Base-by-base conservation (phyloP, 1,140 invertebrate genomes). In the Rhysida immarginata region DNA sequence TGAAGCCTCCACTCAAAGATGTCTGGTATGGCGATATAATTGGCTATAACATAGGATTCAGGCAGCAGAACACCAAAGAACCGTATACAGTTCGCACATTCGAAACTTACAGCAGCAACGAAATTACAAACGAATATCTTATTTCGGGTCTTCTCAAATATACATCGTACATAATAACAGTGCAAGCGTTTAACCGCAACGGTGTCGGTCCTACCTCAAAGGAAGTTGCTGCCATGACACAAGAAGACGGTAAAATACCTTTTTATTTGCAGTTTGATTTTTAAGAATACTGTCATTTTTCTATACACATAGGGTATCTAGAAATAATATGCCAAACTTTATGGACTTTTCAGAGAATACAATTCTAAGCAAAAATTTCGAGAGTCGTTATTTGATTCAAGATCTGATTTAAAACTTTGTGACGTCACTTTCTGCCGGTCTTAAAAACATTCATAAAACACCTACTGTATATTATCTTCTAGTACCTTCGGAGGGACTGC, bases 11-110 rank as follows among this genome's bases (percentile, higher is more conserved):
- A 55, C 75, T 81, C 61, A 79, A 83, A 48, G 83, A 88, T 58
- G 83, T 89, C 64, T 94, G 88, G 88, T 94, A 94, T 64, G 90
- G 90, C 24, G 87, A 92, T 72, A 87, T 95, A 62, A 77, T 85
- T 60, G 87, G 87, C 58, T 91, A 91, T 68, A 80, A 80, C 65
- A 73, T 82, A 26, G 79, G 79, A 5, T 76, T 67, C 55, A 85
- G 87, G 75, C 74, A 87, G 14, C 83, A 81, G 1, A 85, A 82
- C 58, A 86, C 82, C 62, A 91, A 93, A 67, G 90, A 92, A 62
- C 85, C 85, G 0, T 93, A 86, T 66, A 78, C 91, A 55, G 93
- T 89, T 65, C 88, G 93, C 72, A 92, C 87, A 51, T 85, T 93
- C 14, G 89, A 93, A 68, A 25, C 51, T 2, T 26, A 8, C 5